Base-by-base conservation (phyloP, 2,113 vertebrate genomes). In the Daboia siamensis region DNA sequence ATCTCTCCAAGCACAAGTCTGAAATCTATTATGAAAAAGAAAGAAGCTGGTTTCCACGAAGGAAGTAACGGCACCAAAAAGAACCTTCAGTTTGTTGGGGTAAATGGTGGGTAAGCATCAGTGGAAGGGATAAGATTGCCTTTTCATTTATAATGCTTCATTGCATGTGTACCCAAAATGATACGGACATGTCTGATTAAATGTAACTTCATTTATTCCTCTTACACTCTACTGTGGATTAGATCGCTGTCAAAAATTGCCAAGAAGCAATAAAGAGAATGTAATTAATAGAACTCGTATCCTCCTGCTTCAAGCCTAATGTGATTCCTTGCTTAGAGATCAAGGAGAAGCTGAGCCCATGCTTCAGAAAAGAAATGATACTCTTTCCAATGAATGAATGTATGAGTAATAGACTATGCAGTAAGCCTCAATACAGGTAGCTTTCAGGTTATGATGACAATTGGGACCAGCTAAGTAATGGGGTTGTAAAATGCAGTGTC, bases 11-110 rank as follows among this genome's bases (percentile, higher is more conserved):
- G 96, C 93, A 96, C 98, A 97, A 99, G 98, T 97, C 98, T 99
- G 97, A 99, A 99, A 97, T 99, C 99, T 95, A 99, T 99, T 96
- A 99, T 99, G 99, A 99, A 99, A 98, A 99, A 99, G 98, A 98
- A 99, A 95, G 98, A 98, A 94, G 97, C 94, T 96, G 98, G 98
- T 97, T 98, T 98, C 97, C 98, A 98, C 96, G 97, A 98, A 93
- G 98, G 98, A 96, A 98, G 96, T 95, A 98, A 98, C 96, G 98
- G 98, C 97, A 97, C 98, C 97, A 99, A 99, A 98, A 99, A 99
- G 98, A 99, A 99, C 97, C 98, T 99, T 94, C 99, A 99, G 97
- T 99, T 99, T 98, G 99, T 99, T 97, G 99, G 99, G 95, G 99
- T 99, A 97, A 99, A 99, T 96, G 99, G 99, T 98, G 99, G 99